Evolutionary conservation across 2,888 invertebrate species (phyloP).

Genomic region (Arctia plantaginis): DNA sequence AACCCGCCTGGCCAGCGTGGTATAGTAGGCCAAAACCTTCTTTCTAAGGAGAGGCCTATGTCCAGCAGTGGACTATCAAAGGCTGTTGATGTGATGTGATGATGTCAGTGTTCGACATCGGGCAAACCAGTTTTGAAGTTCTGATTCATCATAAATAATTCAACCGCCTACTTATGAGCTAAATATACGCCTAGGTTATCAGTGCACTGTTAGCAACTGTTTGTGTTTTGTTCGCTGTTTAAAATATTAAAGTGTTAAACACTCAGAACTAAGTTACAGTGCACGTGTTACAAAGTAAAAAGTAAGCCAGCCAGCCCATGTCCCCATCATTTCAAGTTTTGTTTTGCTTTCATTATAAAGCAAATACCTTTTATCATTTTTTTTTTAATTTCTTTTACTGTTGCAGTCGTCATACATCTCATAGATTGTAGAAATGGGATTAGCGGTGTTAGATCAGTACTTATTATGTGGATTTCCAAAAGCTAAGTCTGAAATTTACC

Average conservation of each 20-base stretch:
- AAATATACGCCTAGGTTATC: constrained; percentile 11
- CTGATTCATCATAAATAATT: constrained; percentile 70
- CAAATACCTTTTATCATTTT: background rate
- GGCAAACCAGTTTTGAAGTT: constrained; percentile 72
- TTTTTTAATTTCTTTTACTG: background rate
- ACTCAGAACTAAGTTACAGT: background rate
- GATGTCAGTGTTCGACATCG: constrained; percentile 59
- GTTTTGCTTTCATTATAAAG: background rate
- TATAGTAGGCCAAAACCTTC: no score
- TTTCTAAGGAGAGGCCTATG: no score
- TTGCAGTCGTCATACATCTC: background rate
- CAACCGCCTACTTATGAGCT: constrained; percentile 43
- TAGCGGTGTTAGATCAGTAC: background rate
- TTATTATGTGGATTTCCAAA: no score
- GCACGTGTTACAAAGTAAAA: background rate
- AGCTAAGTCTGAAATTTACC: no score
- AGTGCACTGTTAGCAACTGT: background rate
- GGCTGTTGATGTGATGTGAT: no score
- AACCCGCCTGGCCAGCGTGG: no score
- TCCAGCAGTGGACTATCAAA: no score
- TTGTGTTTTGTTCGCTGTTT: background rate
- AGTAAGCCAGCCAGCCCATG: background rate
- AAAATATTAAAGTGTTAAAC: background rate
- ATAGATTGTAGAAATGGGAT: background rate
- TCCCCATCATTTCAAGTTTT: background rate